phyloP scores from a whole-genome alignment of 1,140 invertebrate species.

The Leptinotarsa lineolata region DNA sequence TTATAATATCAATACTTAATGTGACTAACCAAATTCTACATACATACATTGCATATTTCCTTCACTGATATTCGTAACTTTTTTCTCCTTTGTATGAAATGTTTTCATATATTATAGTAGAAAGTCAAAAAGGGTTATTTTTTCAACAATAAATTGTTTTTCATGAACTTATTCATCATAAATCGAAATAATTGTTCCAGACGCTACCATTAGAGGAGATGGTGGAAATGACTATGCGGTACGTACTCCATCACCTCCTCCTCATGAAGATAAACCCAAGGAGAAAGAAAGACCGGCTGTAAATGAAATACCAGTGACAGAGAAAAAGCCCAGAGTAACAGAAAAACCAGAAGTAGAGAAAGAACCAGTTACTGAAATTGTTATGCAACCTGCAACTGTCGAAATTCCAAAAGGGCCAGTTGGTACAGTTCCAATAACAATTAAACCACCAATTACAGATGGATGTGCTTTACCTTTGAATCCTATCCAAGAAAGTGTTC shows the following conservation, averaged over 20 bases:
- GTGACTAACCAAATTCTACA: no score
- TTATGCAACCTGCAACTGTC: slow-evolving; percentile 15
- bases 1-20: no score
- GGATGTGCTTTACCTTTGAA: slow-evolving; percentile 42
- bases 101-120: no score
- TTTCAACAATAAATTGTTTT: no score
- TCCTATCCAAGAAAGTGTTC: slow-evolving; percentile 34
- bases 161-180: no score
- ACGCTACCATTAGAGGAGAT: slow-evolving; percentile 44
- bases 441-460: slow-evolving; percentile 30
- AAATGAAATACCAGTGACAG: no score
- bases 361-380: slow-evolving; percentile 13
- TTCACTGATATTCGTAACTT: no score
- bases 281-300: no score
- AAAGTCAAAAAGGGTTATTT: no score
- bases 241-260: not conserved
- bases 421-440: slow-evolving; percentile 33
- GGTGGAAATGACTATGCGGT: slow-evolving; percentile 38
- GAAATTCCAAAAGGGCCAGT: slow-evolving; percentile 14
- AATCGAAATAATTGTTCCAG: not conserved
- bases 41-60: no score
- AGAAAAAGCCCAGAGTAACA: not conserved
- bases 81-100: no score
- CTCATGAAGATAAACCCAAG: not conserved
- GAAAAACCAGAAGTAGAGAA: slow-evolving; percentile 18